Percentiles rank a stretch among this genome's conserved stretches.
Conservation (phyloP, 2,113 vertebrate genomes). For the Rostratula benghalensis region DNA sequence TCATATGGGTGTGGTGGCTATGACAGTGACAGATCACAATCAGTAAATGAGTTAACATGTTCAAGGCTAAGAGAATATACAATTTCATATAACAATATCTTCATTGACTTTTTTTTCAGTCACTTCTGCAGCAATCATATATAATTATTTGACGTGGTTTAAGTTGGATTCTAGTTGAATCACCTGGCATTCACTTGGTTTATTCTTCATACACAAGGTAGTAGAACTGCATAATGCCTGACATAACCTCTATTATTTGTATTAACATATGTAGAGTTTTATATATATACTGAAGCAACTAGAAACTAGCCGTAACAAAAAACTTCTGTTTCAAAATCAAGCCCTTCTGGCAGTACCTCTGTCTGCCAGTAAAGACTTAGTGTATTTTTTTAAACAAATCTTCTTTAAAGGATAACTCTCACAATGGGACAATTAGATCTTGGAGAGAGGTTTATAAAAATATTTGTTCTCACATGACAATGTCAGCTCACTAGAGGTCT, state of each 20-base stretch:
- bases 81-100: neutral
- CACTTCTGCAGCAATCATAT: neutral
- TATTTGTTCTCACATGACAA: neutral
- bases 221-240: neutral
- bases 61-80: neutral
- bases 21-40: neutral
- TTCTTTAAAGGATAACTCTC: neutral
- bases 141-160: neutral
- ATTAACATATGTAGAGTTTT: neutral
- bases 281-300: neutral
- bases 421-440: neutral
- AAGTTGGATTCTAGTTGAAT: neutral
- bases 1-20: neutral
- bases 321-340: neutral
- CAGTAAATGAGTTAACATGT: neutral
- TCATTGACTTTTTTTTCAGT: neutral
- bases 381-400: neutral
- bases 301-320: neutral
- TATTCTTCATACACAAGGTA: neutral
- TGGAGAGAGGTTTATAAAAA: neutral
- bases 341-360: neutral
- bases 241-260: neutral
- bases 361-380: neutral
- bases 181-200: neutral
- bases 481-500: neutral